Percentiles rank a stretch among this genome's conserved stretches.
Evolutionary conservation across 64 coral and sea anemone species (phyloP).

Genomic region (Exaiptasia diaphana): DNA sequence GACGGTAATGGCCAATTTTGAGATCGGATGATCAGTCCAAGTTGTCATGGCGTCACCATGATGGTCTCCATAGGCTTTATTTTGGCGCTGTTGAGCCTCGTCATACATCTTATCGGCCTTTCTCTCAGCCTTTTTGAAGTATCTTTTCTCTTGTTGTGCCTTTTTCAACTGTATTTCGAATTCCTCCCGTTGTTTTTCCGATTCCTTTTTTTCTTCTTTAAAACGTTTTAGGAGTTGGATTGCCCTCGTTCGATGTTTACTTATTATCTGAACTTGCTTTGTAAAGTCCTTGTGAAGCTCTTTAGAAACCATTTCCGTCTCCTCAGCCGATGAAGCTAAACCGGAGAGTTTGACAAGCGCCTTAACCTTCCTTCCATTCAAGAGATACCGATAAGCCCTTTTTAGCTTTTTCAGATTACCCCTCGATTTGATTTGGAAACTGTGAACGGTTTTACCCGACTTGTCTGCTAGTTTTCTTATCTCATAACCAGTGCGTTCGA

Average conservation of each 20-base stretch:
- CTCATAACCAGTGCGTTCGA: conserved; percentile 44
- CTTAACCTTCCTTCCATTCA: conserved; percentile 56
- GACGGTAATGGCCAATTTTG: background rate
- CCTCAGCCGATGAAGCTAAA: background rate
- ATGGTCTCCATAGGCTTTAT: conserved; percentile 28
- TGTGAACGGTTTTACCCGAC: conserved; percentile 47
- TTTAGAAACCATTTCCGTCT: conserved; percentile 31
- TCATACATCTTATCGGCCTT: conserved; percentile 11
- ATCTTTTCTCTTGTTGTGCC: background rate
- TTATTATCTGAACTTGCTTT: conserved; percentile 5
- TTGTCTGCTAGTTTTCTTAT: conserved; percentile 50
- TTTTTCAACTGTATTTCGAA: conserved; percentile 24
- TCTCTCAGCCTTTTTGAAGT: conserved; percentile 15
- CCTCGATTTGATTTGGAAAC: conserved; percentile 26
- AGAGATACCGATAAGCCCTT: conserved; percentile 33
- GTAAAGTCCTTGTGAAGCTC: conserved; percentile 44
- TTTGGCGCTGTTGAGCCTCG: conserved; percentile 32
- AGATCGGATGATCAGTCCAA: background rate
- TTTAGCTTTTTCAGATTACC: conserved; percentile 20
- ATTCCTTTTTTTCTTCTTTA: conserved; percentile 26
- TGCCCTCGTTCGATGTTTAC: conserved; percentile 9
- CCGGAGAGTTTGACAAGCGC: conserved; percentile 35
- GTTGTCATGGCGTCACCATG: background rate
- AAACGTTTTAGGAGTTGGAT: conserved; percentile 36
- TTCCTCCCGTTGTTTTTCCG: conserved; percentile 16